A percentile compares a stretch with the other conserved stretches of the same genome.
These are phyloP conservation scores for Blennius ocellaris DNA, from an alignment of 2,113 vertebrate species.

Conservation along the genomic window DNA sequence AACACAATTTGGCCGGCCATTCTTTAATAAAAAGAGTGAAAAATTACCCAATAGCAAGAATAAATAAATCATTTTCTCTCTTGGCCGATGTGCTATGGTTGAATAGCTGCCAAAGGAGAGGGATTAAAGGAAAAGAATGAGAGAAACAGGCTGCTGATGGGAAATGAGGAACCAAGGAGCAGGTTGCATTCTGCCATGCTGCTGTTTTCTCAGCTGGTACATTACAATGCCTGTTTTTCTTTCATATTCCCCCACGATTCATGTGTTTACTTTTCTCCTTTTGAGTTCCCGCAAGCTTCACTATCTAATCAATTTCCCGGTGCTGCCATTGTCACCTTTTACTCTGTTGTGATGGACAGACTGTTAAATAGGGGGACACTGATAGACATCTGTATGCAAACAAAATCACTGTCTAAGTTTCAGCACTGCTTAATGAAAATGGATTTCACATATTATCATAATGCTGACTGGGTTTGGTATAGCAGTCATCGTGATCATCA, in stretches of 20 bases:
- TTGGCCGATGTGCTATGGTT: slow-evolving; percentile 11
- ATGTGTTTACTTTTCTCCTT: slow-evolving; percentile 7
- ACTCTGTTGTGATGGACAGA: neutral
- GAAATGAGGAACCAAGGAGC: slow-evolving; percentile 13
- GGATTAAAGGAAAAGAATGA: slow-evolving; percentile 32
- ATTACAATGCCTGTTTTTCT: slow-evolving; percentile 5
- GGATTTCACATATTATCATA: slow-evolving; percentile 24
- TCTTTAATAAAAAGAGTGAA: slow-evolving; percentile 17
- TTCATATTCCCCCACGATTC: neutral
- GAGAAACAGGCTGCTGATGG: slow-evolving; percentile 7
- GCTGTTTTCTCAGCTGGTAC: slow-evolving; percentile 31
- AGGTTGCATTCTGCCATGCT: slow-evolving; percentile 13
- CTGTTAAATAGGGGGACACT: neutral
- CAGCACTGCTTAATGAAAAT: slow-evolving; percentile 17
- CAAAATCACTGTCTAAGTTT: slow-evolving; percentile 20
- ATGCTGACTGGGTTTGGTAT: neutral
- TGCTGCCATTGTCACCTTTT: neutral
- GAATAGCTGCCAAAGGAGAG: slow-evolving; percentile 31
- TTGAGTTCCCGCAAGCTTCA: slow-evolving; percentile 6
- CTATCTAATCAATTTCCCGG: neutral
- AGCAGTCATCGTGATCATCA: neutral
- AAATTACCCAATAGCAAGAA: slow-evolving; percentile 9
- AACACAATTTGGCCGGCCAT: slow-evolving; percentile 10
- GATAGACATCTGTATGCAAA: slow-evolving; percentile 43
- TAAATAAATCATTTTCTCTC: slow-evolving; percentile 32